These are phyloP conservation scores for Peucedramus taeniatus DNA, from an alignment of 2,113 vertebrate species.

Conservation along the genomic window DNA sequence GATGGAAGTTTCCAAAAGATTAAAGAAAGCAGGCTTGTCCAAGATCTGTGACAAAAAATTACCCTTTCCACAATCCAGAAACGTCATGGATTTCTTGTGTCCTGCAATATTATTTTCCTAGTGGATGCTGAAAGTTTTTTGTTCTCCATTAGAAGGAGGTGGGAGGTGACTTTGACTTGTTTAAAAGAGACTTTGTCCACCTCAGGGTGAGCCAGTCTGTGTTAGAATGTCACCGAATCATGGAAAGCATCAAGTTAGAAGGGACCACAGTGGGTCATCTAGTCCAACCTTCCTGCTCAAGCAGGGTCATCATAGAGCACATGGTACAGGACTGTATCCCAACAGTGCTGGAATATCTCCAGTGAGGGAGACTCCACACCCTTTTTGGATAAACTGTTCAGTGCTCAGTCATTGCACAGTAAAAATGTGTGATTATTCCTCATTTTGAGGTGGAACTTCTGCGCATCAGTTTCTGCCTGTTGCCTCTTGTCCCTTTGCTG, in stretches of 20 bases:
- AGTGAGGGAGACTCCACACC: neutral
- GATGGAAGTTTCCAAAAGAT: neutral
- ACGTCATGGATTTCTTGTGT: neutral
- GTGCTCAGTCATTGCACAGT: neutral
- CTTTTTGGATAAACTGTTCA: neutral
- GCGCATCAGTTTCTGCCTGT: neutral
- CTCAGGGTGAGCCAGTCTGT: neutral
- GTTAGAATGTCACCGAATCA: neutral
- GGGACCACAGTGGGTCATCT: neutral
- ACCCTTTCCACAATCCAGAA: neutral
- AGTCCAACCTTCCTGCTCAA: neutral
- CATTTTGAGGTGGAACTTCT: neutral
- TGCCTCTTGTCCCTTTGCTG: neutral
- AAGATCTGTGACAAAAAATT: neutral
- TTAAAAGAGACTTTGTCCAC: neutral
- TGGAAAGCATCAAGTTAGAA: neutral
- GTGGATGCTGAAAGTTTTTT: neutral
- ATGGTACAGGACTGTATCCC: neutral
- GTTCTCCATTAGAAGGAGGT: neutral
- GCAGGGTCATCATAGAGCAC: neutral
- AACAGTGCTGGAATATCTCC: neutral
- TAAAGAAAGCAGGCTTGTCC: neutral
- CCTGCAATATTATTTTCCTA: neutral
- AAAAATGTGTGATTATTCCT: neutral
- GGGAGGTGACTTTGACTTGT: neutral